Conservation (phyloP, 2,888 invertebrate genomes). For the Mythimna ferrago region DNA sequence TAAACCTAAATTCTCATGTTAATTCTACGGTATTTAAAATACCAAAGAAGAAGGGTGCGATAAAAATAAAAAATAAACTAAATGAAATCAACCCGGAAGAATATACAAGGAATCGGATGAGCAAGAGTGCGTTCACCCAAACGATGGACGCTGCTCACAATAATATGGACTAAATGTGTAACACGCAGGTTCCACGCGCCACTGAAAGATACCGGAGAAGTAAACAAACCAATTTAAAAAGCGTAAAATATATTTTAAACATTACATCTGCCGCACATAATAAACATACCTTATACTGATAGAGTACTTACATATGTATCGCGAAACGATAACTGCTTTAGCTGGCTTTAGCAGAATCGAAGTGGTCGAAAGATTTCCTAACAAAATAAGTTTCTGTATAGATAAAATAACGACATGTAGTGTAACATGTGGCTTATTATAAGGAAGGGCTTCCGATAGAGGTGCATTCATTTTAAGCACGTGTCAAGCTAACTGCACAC, state of each 20-base stretch:
- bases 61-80: conserved; percentile 65
- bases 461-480: conserved; percentile 49
- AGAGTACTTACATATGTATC: neutral
- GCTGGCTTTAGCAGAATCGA: neutral
- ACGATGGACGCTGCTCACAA: conserved; percentile 75
- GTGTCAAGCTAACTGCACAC: conserved; percentile 38
- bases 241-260: conserved; percentile 70
- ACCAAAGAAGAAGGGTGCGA: conserved; percentile 40
- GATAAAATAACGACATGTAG: conserved; percentile 4
- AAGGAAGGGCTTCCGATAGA: conserved; percentile 48
- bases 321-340: conserved; percentile 14
- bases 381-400: neutral
- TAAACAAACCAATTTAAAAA: conserved; percentile 81
- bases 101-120: conserved; percentile 73
- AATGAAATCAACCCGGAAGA: conserved; percentile 77
- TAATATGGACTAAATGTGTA: conserved; percentile 80
- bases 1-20: conserved; percentile 30
- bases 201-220: conserved; percentile 76
- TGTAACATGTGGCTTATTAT: conserved; percentile 41
- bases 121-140: conserved; percentile 83
- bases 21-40: conserved; percentile 29
- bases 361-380: neutral
- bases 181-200: conserved; percentile 74
- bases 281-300: conserved; percentile 13
- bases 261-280: conserved; percentile 57